These are phyloP conservation scores for Lasioglossum calceatum DNA, from an alignment of 2,888 invertebrate species.

Conservation along the genomic window DNA sequence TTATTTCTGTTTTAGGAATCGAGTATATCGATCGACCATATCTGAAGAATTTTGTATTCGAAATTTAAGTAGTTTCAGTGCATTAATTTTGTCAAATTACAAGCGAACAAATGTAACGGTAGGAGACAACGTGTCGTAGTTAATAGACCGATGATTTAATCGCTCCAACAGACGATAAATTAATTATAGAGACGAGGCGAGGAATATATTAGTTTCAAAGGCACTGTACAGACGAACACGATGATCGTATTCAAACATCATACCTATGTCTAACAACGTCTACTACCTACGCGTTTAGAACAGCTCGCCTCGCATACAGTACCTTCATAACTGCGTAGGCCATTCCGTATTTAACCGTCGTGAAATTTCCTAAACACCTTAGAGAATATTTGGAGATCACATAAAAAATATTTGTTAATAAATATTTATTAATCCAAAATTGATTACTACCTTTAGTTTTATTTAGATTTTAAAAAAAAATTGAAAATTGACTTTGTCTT, in stretches of 20 bases:
- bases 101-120: not conserved
- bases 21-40: too few relatives aligned
- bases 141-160: constrained; percentile 57
- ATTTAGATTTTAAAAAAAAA: not conserved
- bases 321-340: not conserved
- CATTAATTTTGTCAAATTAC: not conserved
- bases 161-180: constrained; percentile 43
- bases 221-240: not conserved
- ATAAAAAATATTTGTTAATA: not conserved
- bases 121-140: constrained; percentile 24
- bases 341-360: not conserved
- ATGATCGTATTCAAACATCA: not conserved
- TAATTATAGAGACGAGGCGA: constrained; percentile 61
- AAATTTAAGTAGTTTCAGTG: not conserved
- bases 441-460: not conserved
- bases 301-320: not conserved
- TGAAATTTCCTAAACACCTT: not conserved
- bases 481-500: not conserved
- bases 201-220: constrained; percentile 26
- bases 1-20: not conserved
- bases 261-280: not conserved
- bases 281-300: not conserved
- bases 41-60: not conserved
- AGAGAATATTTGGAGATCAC: not conserved
- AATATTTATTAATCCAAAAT: not conserved